A percentile compares a stretch with the other conserved stretches of the same genome.
Conservation (phyloP, 64 coral and sea anemone species). For the Porites lutea region DNA sequence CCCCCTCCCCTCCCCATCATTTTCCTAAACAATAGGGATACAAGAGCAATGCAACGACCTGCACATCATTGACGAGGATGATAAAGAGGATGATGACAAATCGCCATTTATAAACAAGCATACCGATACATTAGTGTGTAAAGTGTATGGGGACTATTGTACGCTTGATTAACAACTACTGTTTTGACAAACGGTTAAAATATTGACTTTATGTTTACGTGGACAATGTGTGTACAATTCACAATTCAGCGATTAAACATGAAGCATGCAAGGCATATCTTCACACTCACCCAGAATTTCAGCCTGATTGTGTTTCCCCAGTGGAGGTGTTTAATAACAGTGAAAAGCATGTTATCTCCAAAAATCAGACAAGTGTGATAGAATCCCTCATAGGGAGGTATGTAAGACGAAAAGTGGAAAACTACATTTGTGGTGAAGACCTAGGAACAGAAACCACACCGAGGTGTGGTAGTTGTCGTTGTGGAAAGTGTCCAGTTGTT, state of each 20-base stretch:
- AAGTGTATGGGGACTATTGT: too few species aligned
- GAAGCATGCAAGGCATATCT: conserved; percentile 17
- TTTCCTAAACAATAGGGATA: too few species aligned
- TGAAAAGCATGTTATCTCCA: neutral
- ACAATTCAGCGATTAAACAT: conserved; percentile 18
- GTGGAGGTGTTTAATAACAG: neutral
- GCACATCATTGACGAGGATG: too few species aligned
- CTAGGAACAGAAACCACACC: conserved; percentile 47
- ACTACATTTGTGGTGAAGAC: conserved; percentile 38
- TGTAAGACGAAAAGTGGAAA: neutral
- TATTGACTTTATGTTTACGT: too few species aligned
- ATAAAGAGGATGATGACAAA: too few species aligned
- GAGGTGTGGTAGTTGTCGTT: conserved; percentile 43
- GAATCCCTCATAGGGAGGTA: neutral
- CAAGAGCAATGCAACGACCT: too few species aligned
- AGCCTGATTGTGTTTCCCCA: conserved; percentile 13
- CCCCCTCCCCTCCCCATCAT: too few species aligned
- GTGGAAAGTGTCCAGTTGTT: conserved; percentile 45
- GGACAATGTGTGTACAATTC: too few species aligned
- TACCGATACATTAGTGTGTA: too few species aligned
- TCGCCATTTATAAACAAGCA: too few species aligned
- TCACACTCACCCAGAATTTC: conserved; percentile 19
- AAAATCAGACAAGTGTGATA: neutral
- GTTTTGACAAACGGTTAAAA: too few species aligned
- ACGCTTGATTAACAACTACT: too few species aligned